phyloP scores from a whole-genome alignment of 1,140 invertebrate genomes.

The Sarcophaga peregrina region DNA sequence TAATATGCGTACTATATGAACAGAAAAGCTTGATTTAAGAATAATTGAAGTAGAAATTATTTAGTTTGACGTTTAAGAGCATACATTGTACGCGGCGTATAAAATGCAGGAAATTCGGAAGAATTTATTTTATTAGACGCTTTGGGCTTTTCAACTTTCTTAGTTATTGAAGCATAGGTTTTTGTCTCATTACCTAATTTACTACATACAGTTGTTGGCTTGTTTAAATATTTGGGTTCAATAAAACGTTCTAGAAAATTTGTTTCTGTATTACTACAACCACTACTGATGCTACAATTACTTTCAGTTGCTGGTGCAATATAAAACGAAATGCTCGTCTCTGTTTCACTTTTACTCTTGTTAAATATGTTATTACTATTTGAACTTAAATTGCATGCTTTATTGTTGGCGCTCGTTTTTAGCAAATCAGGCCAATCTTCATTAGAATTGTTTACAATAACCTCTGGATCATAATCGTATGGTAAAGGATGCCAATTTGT shows the following conservation, averaged over 20 bases:
- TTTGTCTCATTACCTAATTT: background rate
- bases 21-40: background rate
- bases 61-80: background rate
- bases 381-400: no score
- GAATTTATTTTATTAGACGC: background rate
- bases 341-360: no score
- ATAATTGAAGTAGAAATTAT: background rate
- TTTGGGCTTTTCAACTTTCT: background rate
- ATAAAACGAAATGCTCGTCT: background rate
- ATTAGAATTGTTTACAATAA: background rate
- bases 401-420: no score
- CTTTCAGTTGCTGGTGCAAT: background rate
- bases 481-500: no score
- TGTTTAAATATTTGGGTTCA: background rate
- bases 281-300: background rate
- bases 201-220: background rate
- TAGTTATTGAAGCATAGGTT: background rate
- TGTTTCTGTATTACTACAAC: background rate
- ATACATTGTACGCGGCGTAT: background rate
- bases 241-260: conserved; percentile 21
- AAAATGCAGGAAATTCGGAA: background rate
- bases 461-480: no score
- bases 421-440: no score
- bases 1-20: no score
- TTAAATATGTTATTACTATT: no score